Percentiles rank a stretch among this genome's conserved stretches.
Evolutionary conservation across 2,797 vertebrate genomes (phyloP).

Genomic region (Rhinichthys osculus): DNA sequence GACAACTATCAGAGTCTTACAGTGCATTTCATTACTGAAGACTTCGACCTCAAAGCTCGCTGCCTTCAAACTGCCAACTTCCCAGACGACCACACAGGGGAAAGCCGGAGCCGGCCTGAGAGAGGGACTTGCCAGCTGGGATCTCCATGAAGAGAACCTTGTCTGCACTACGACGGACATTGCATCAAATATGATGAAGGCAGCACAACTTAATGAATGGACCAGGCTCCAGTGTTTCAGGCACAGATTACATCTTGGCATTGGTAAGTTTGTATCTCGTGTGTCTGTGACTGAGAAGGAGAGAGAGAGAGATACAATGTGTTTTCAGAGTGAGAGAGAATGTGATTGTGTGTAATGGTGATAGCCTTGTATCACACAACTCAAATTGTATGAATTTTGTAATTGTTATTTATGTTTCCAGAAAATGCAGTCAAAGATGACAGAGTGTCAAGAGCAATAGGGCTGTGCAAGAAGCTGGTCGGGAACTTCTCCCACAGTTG

Average conservation of each 20-base stretch:
- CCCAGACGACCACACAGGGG: neutral
- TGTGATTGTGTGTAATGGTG: neutral
- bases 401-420: neutral
- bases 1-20: constrained; percentile 3
- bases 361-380: neutral
- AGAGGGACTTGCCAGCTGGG: neutral
- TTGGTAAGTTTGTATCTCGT: neutral
- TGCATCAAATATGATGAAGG: neutral
- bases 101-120: neutral
- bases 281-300: neutral
- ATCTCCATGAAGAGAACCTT: neutral
- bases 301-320: neutral
- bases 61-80: constrained; percentile 13
- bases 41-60: neutral
- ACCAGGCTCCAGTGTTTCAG: constrained; percentile 20
- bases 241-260: neutral
- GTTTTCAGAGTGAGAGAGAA: constrained; percentile 1
- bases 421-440: constrained; percentile 21
- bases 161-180: neutral
- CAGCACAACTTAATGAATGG: constrained; percentile 10
- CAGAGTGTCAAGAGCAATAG: neutral
- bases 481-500: neutral
- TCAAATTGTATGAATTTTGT: neutral
- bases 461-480: constrained; percentile 11
- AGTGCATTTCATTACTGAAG: neutral